Evolutionary conservation across 2,888 invertebrate species (phyloP), one percentile per base, ranked within the genome.

Genomic region (Rambutsinella grinnellia): DNA sequence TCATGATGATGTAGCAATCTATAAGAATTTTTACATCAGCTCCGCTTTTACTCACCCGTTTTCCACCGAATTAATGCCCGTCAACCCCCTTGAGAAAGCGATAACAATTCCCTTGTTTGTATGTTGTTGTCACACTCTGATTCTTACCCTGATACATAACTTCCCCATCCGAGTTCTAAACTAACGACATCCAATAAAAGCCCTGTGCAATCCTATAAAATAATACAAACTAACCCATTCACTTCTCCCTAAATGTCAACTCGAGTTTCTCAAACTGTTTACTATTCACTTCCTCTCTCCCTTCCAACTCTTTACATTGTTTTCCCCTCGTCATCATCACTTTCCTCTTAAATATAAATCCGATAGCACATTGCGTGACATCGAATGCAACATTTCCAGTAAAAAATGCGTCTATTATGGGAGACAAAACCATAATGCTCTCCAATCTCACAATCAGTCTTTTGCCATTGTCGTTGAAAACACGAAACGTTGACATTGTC

Each of bases 101-200:
- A 74, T 74, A 74, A 74, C 72, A 74, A 74, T 66, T 65, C 66
- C 13, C 61, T 53, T 70, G 70, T 70, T 61, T 70, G 57, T 67
- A 57, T 68, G 65, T 63, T 26, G 46, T 61, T 61, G 61, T 70
- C 61, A 61, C 61, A 54, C 65, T 65, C 54, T 70, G 70, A 70
- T 70, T 70, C 70, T 70, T 24, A 10, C 70, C 10, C 70, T 62
- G 54, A 70, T 69, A 54, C 61, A 53, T 69, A 47, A 36, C 19
- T 36, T 28, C 24, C 10, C 36, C 3, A 13, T 61, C 15, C 23
- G n/a, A 27, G 17, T 28, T 10, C 3, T 27, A 49, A 49, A 49
- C n/a, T 49, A 19, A 63, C 8, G 26, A 15, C 19, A 53, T 21
- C 8, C 27, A 36, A 28, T 17, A 15, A 19, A 19, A 54, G 13